A percentile compares a stretch with the other conserved stretches of the same genome.
Evolutionary conservation across 37 sponge, comb jelly and placozoan genomes (phyloP).

Genomic region (Spongilla lacustris): DNA sequence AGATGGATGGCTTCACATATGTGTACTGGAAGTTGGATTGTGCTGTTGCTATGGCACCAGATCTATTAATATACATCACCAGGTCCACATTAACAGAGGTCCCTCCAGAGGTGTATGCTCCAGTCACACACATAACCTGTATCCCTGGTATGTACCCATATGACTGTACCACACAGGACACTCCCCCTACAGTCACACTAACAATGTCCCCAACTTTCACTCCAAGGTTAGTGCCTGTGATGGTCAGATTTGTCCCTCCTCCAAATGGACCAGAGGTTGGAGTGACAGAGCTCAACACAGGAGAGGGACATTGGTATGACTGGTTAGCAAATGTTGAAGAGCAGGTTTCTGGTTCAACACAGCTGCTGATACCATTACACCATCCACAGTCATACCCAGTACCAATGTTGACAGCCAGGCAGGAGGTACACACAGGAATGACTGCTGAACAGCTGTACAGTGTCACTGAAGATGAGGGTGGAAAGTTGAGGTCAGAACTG

Average conservation of each 20-base stretch:
- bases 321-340: background rate
- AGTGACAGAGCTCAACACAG: constrained; percentile 33
- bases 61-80: background rate
- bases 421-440: background rate
- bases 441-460: background rate
- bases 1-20: constrained; percentile 25
- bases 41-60: background rate
- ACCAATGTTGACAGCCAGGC: constrained; percentile 1
- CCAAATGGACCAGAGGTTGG: constrained; percentile 62
- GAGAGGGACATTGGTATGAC: constrained; percentile 34
- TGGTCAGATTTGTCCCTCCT: constrained; percentile 71
- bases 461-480: background rate
- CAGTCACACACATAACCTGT: constrained; percentile 39
- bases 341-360: background rate
- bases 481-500: background rate
- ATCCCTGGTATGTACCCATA: constrained; percentile 33
- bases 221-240: constrained; percentile 78
- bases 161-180: constrained; percentile 19
- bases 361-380: background rate
- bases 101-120: background rate
- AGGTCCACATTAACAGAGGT: background rate
- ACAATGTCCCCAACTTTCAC: constrained; percentile 27
- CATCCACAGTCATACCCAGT: background rate
- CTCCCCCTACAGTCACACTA: constrained; percentile 21
- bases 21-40: background rate